Evolutionary conservation across 1,140 invertebrate species (phyloP), one percentile per base, ranked within the genome.

Genomic region (Aleiodes sp.): DNA sequence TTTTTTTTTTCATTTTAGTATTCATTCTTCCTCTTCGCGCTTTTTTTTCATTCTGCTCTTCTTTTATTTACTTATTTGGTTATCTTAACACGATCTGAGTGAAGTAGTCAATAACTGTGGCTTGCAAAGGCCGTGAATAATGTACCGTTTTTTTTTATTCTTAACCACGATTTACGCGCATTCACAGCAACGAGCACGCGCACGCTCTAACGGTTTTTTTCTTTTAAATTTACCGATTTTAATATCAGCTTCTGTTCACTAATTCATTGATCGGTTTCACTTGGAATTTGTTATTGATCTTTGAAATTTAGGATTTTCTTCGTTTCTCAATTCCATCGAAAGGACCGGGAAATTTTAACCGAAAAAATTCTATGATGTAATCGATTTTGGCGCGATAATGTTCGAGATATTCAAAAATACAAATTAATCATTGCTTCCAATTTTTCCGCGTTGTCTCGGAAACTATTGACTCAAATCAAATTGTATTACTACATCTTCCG

Each of bases 111-210:
- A 52, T 26, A 52, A 24, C 19, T 52, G 21, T 6, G n/a, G 3
- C 46, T 46, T 46, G 43, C 43, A 46, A n/a, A 46, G 16, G 43
- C 19, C 16, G 43, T 46, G 43, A 46, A 16, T 46, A 46, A 46
- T 46, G 43, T 46, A 46, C 43, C 43, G 43, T 46, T 46, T 14
- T 21, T 16, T 52, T 12, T 52, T n/a, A n/a, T n/a, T n/a, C n/a
- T 24, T 52, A 21, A 52, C 16, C 46, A 24, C n/a, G n/a, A 52
- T 52, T 52, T 24, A 52, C 46, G 21, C 2, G 21, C 46, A 52
- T 52, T 52, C 46, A 52, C n/a, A 43, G n/a, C 19, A 8, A 9
- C 10, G n/a, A 52, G 16, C 46, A 52, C 21, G 21, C 46, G 16
- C 46, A 10, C 6, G 8, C 9, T n/a, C 21, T 52, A 52, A 52